Percentiles rank a stretch among this genome's conserved stretches.
phyloP scores from a whole-genome alignment of 2,888 invertebrate species.

The Rhynchonema sp. region DNA sequence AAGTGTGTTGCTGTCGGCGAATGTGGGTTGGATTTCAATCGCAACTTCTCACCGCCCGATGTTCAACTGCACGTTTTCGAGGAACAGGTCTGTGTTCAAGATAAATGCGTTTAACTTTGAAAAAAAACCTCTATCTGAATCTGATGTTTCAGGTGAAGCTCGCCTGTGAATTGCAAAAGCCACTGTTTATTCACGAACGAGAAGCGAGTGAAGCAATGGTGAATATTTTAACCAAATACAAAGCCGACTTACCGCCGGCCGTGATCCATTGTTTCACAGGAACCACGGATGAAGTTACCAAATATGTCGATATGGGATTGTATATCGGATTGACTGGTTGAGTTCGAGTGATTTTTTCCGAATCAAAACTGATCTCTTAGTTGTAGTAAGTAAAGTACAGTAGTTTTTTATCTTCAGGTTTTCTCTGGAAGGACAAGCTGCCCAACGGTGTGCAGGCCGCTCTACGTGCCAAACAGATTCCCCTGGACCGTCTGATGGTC shows the following conservation, averaged over 20 bases:
- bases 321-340: constrained; percentile 60
- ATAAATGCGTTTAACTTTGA: background rate
- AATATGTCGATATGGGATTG: constrained; percentile 62
- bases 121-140: background rate
- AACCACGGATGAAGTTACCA: constrained; percentile 56
- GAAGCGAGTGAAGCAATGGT: constrained; percentile 70
- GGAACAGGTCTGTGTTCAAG: constrained; percentile 35
- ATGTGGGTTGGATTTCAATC: constrained; percentile 78
- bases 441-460: constrained; percentile 67
- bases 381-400: background rate
- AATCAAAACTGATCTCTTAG: no score
- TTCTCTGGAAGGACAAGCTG: constrained; percentile 73
- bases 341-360: background rate
- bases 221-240: constrained; percentile 44
- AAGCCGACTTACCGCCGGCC: constrained; percentile 49
- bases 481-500: constrained; percentile 61
- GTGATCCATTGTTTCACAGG: constrained; percentile 81
- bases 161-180: constrained; percentile 65
- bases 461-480: constrained; percentile 55
- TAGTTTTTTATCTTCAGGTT: constrained; percentile 43
- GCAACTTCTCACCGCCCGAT: constrained; percentile 74
- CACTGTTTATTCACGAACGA: constrained; percentile 71
- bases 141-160: constrained; percentile 46
- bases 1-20: constrained; percentile 85
- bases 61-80: constrained; percentile 67